Evolutionary conservation across 2,888 invertebrate genomes (phyloP).

Genomic region (Pammene fasciana): DNA sequence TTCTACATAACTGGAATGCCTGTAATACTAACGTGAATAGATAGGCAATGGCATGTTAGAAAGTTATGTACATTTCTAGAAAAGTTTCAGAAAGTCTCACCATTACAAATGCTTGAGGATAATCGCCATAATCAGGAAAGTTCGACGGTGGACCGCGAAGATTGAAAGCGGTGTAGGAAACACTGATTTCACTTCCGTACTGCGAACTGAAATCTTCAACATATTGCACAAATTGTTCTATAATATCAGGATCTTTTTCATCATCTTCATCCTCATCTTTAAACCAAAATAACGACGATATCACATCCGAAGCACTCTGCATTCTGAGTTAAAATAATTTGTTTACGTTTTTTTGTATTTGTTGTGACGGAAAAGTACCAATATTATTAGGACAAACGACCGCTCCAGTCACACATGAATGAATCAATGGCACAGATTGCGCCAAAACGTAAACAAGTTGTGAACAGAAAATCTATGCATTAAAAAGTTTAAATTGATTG

Average conservation of each 20-base stretch:
- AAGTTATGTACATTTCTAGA: not conserved
- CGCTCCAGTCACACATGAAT: slow-evolving; percentile 1
- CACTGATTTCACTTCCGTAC: slow-evolving; percentile 94
- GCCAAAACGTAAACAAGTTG: slow-evolving; percentile 8
- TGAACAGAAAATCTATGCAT: slow-evolving; percentile 7
- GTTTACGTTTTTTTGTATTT: slow-evolving; percentile 32
- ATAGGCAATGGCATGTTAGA: not conserved
- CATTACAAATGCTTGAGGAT: slow-evolving; percentile 94
- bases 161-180: slow-evolving; percentile 94
- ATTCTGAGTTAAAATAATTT: slow-evolving; percentile 52
- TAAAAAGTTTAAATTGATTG: not conserved
- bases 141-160: slow-evolving; percentile 92
- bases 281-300: slow-evolving; percentile 74
- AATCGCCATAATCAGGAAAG: slow-evolving; percentile 95
- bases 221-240: slow-evolving; percentile 91
- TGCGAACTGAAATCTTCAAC: slow-evolving; percentile 94
- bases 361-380: slow-evolving; percentile 29
- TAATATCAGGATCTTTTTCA: slow-evolving; percentile 68
- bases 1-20: not conserved
- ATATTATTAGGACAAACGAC: not conserved
- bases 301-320: slow-evolving; percentile 75
- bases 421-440: slow-evolving; percentile 19
- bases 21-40: not conserved
- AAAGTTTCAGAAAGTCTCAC: slow-evolving; percentile 77
- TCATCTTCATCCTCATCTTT: slow-evolving; percentile 65